These are phyloP conservation scores for Esox lucius DNA, from an alignment of 2,797 vertebrate genomes.

Conservation along the genomic window DNA sequence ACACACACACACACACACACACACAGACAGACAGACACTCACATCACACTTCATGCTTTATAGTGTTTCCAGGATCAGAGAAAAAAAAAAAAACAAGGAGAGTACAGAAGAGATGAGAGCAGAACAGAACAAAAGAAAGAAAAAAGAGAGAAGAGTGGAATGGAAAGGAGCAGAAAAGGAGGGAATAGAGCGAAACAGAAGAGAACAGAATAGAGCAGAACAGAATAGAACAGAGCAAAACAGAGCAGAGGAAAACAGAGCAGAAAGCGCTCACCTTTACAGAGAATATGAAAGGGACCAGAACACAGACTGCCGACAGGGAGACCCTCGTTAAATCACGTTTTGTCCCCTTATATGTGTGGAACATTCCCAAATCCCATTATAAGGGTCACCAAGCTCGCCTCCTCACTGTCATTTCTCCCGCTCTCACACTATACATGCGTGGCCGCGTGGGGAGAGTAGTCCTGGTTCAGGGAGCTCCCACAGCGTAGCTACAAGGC, in stretches of 20 bases:
- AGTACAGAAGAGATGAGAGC: too few relatives aligned
- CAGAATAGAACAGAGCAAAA: conserved; percentile 19
- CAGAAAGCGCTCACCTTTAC: conserved; percentile 31
- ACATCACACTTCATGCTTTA: too few relatives aligned
- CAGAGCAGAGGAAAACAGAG: conserved; percentile 13
- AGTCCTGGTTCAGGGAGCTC: background rate
- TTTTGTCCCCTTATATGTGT: conserved; percentile 25
- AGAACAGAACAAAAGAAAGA: background rate
- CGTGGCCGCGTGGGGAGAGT: background rate
- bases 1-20: too few relatives aligned
- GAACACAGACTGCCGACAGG: conserved; percentile 22
- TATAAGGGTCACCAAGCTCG: conserved; percentile 21
- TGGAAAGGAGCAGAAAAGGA: background rate
- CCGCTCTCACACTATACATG: background rate
- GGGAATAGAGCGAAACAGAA: background rate
- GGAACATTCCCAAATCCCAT: conserved; percentile 34
- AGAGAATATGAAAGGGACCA: conserved; percentile 39
- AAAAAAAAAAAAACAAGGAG: too few relatives aligned
- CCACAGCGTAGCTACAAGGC: background rate
- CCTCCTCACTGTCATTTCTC: background rate
- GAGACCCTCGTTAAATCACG: conserved; percentile 37
- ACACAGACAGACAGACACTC: too few relatives aligned
- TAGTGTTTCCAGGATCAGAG: too few relatives aligned
- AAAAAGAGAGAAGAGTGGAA: too few relatives aligned
- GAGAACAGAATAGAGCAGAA: too few relatives aligned